These are phyloP conservation scores for Lomographa bimaculata DNA, from an alignment of 2,888 invertebrate species.

Conservation along the genomic window DNA sequence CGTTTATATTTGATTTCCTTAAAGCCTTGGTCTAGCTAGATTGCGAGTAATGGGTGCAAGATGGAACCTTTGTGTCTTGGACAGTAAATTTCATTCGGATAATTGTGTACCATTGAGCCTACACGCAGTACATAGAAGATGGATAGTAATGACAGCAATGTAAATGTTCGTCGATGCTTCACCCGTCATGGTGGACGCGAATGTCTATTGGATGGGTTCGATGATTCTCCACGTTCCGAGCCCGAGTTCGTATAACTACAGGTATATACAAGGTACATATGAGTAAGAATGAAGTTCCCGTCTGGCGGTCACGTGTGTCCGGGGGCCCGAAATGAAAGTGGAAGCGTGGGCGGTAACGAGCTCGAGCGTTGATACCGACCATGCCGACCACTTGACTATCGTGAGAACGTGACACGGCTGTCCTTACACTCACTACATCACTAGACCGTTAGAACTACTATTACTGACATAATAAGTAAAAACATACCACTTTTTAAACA, in stretches of 20 bases:
- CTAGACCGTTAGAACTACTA: too few species aligned
- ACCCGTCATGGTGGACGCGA: conserved; percentile 46
- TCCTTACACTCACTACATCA: conserved; percentile 16
- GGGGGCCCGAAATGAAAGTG: conserved; percentile 74
- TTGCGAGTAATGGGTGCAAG: conserved; percentile 42
- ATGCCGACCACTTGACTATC: conserved; percentile 48
- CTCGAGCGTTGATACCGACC: conserved; percentile 34
- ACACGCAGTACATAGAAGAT: conserved; percentile 43
- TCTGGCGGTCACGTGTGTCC: conserved; percentile 64
- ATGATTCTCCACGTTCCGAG: conserved; percentile 53
- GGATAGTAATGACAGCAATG: conserved; percentile 62
- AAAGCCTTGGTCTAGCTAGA: conserved; percentile 26
- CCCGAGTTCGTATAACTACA: too few species aligned
- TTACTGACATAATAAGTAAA: too few species aligned
- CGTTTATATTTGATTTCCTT: conserved; percentile 20
- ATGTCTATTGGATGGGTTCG: too few species aligned
- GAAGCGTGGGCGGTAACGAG: conserved; percentile 66
- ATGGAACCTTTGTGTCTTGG: conserved; percentile 40
- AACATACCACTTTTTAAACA: too few species aligned
- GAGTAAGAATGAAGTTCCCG: conserved; percentile 61
- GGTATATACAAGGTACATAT: too few species aligned
- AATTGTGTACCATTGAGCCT: conserved; percentile 56
- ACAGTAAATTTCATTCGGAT: conserved; percentile 48
- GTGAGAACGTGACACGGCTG: conserved; percentile 57
- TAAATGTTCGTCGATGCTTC: conserved; percentile 58